Percentiles rank a stretch among this genome's conserved stretches.
These are phyloP conservation scores for Spinus olivaceus DNA, from an alignment of 2,797 vertebrate species.

Conservation along the genomic window DNA sequence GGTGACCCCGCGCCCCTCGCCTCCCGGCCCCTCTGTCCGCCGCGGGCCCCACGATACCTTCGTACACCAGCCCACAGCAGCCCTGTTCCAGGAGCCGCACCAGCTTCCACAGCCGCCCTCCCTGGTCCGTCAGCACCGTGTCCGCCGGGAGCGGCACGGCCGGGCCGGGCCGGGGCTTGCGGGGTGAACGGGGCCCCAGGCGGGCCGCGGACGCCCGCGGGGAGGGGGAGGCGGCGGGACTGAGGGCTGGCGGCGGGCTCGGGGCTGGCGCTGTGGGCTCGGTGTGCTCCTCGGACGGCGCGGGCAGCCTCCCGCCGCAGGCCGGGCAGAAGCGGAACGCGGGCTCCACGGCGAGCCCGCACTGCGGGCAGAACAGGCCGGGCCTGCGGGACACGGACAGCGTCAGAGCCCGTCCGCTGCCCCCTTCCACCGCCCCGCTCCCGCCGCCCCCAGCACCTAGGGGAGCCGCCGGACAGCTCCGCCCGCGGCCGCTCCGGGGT, in stretches of 20 bases:
- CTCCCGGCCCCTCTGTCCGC: too few relatives aligned
- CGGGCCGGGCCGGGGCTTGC: background rate
- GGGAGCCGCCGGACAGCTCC: background rate
- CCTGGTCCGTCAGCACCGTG: conserved; percentile 79
- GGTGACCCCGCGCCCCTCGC: background rate
- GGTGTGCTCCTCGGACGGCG: background rate
- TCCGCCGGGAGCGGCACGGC: conserved; percentile 70
- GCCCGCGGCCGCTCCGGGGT: background rate
- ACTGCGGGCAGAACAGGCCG: conserved; percentile 86
- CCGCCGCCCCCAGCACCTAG: background rate
- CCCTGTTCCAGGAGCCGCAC: conserved; percentile 71
- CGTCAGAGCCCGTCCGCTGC: background rate
- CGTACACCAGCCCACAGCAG: conserved; percentile 78
- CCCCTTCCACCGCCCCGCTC: background rate
- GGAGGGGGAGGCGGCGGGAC: background rate
- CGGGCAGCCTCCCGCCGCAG: conserved; percentile 80
- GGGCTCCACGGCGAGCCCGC: conserved; percentile 79
- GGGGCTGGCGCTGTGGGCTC: background rate
- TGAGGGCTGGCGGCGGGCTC: background rate
- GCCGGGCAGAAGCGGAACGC: conserved; percentile 86
- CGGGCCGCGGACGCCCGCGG: background rate
- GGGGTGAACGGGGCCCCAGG: background rate
- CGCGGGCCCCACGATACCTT: conserved; percentile 74
- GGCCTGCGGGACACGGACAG: conserved; percentile 66
- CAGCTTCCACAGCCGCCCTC: conserved; percentile 79